Base-by-base conservation (phyloP, 2,113 vertebrate species). In the Aplodontia rufa region DNA sequence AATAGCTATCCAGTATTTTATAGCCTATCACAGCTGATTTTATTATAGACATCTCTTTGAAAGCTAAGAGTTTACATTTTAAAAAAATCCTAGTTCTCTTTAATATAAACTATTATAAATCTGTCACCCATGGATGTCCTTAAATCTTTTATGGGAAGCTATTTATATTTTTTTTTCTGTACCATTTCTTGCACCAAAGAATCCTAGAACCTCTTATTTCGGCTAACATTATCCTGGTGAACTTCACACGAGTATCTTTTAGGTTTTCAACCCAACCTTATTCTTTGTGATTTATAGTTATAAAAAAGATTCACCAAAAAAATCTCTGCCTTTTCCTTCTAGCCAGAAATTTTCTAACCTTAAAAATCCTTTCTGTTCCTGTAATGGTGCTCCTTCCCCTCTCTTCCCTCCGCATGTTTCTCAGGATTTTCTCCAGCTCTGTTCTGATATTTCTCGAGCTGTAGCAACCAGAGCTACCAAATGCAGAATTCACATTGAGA, bases 101-200 rank as follows among this genome's bases (percentile, higher is more conserved):
- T 94, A 93, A 74, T 81, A 51, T 90, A 76, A 91, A 85, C 51
- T 60, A n/a, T 89, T 93, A 68, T 66, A 94, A 81, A 90, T 94
- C 71, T 92, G 75, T 96, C 66, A 79, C 66, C 55, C 26, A 7
- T 71, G 49, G 64, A 95, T 92, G 35, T 94, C 69, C 47, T 89
- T 93, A 78, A 45, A 62, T 90, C 93, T 96, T 95, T 94, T 87
- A 16, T 87, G 75, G 68, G 69, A 97, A 90, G 42, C 75, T 96
- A 58, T 90, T 89, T 96, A 91, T 92, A 78, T 93, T 90, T 95
- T 94, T 94, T 14, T 45, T n/a, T 93, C 32, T 79, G 69, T 24
- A 64, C 49, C 66, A 45, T 94, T 82, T 96, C 45, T 95, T 95
- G 26, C 40, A 74, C 30, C 69, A 42, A 90, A 87, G 64, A 90